These are phyloP conservation scores for Rattus rattus DNA, from an alignment of 2,113 vertebrate genomes.

Conservation along the genomic window DNA sequence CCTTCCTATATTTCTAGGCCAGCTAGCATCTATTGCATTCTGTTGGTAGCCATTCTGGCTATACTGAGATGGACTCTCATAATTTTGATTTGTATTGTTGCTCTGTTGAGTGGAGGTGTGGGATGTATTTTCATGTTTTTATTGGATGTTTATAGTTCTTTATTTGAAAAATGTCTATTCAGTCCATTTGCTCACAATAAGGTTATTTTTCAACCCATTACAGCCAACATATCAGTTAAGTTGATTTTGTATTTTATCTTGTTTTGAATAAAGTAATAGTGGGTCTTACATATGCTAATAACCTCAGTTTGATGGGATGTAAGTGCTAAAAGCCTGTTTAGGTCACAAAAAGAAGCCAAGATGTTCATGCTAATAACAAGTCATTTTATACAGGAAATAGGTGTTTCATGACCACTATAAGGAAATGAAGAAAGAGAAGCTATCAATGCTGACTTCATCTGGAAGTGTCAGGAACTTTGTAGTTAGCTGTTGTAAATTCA, in stretches of 20 bases:
- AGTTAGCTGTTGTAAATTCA: neutral
- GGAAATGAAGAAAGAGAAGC: neutral
- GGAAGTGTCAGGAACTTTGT: neutral
- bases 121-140: neutral
- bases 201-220: neutral
- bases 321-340: neutral
- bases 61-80: neutral
- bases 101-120: neutral
- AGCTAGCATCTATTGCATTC: neutral
- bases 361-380: neutral
- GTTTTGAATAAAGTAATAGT: neutral
- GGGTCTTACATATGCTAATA: neutral
- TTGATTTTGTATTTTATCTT: neutral
- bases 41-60: neutral
- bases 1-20: no score
- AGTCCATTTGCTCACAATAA: neutral
- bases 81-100: neutral
- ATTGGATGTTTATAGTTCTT: neutral
- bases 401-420: neutral
- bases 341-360: neutral
- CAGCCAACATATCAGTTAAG: neutral
- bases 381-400: neutral
- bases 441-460: neutral
- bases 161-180: neutral
- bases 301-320: neutral